Percentiles rank a stretch among this genome's conserved stretches.
These are phyloP conservation scores for Steinernema hermaphroditum DNA, from an alignment of 2,888 invertebrate species.

Conservation along the genomic window DNA sequence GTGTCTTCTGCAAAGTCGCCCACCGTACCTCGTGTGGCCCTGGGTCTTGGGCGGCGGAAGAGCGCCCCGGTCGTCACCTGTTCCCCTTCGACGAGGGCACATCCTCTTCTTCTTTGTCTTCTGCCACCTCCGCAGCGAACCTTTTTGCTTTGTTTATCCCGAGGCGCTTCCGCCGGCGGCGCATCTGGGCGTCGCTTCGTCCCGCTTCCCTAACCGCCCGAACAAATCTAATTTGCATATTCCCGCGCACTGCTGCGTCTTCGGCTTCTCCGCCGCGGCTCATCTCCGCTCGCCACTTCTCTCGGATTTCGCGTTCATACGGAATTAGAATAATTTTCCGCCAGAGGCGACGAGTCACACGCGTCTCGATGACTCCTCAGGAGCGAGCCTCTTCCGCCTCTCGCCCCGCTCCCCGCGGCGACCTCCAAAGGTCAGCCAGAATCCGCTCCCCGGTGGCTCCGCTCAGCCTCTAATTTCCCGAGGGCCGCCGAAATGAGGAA, in stretches of 20 bases:
- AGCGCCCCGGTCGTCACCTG: neutral
- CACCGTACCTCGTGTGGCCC: too few relatives aligned
- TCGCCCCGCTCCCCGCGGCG: neutral
- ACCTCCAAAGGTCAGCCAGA: constrained; percentile 3
- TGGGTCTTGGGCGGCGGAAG: too few relatives aligned
- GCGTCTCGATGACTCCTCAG: neutral
- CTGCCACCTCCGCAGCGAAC: neutral
- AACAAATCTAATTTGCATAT: constrained; percentile 28
- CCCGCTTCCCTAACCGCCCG: neutral
- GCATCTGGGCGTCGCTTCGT: constrained; percentile 16
- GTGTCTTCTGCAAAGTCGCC: too few relatives aligned
- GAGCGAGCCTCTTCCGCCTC: too few relatives aligned
- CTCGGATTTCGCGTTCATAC: constrained; percentile 27
- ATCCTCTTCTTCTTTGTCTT: too few relatives aligned
- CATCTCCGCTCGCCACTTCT: constrained; percentile 7
- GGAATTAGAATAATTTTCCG: constrained; percentile 21
- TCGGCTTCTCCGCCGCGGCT: too few relatives aligned
- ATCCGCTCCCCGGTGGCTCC: neutral
- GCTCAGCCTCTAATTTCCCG: constrained; percentile 19
- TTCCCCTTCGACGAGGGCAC: neutral
- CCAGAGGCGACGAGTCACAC: constrained; percentile 3
- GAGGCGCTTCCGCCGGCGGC: constrained; percentile 10
- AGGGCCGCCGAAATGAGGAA: constrained; percentile 29
- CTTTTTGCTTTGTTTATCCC: constrained; percentile 18
- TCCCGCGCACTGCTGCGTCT: constrained; percentile 3